Evolutionary conservation across 1,140 invertebrate genomes (phyloP), one percentile per base, ranked within the genome.

Genomic region (Steinernema feltiae): DNA sequence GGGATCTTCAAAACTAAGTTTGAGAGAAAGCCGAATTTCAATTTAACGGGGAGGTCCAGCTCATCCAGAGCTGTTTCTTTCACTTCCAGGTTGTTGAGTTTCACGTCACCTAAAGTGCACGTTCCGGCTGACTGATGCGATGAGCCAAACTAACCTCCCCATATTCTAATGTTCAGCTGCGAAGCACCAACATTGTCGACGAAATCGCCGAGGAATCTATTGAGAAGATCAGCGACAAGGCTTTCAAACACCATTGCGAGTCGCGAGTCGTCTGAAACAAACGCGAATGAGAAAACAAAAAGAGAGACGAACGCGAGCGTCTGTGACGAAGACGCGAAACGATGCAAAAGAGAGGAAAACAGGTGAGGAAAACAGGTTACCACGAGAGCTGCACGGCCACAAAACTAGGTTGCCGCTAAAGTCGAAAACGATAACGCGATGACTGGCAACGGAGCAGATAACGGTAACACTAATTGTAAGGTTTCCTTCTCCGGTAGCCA

Each of bases 1-100:
- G 96, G 96, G 87, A 99, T 97, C 89, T 97, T 97, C 75, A 98
- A 88, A 17, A 92, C 92, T 69, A 99, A 88, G 88, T 94, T 94
- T 27, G 93, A 94, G 24, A 86, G 46, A 72, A 78, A 85, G 0
- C 86, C 86, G 63, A 78, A 87, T 69, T 87, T 87, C 7, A 87
- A 76, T 48, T 86, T 86, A 0, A 87, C 74, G 12, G 84, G 84
- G 3, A 85, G 74, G 72, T 85, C 85, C 24, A 85, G 76, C 17
- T 82, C 78, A 79, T 85, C 84, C 18, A 98, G 88, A 1, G 95
- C 95, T 90, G 91, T 94, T 84, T 92, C 91, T 87, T 97, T 97
- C 71, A 99, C 89, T 78, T 93, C 89, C 29, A 99, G 88, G 89
- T 98, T 92, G 78, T 91, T 91, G 63, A 99, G 89, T n/a, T 94